A percentile compares a stretch with the other conserved stretches of the same genome.
Evolutionary conservation across 2,797 vertebrate genomes (phyloP).

Genomic region (Parambassis ranga): DNA sequence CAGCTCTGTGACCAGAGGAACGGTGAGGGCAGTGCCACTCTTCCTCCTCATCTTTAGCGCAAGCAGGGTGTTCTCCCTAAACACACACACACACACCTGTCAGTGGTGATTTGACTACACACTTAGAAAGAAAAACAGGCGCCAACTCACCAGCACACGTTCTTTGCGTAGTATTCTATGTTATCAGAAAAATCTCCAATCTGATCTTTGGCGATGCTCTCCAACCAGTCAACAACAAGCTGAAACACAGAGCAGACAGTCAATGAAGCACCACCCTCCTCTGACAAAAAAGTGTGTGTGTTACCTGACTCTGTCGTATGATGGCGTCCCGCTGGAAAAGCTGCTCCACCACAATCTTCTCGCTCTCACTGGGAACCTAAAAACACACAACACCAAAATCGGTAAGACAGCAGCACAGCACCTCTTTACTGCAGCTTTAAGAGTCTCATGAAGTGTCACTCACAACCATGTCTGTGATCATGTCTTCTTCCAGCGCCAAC

Average conservation of each 20-base stretch:
- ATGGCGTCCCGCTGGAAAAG: conserved; percentile 92
- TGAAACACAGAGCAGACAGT: conserved; percentile 52
- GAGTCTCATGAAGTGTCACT: no score
- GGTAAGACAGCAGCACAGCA: no score
- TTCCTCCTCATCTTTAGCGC: conserved; percentile 86
- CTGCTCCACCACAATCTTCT: conserved; percentile 89
- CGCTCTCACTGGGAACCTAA: conserved; percentile 86
- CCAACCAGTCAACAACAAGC: conserved; percentile 98
- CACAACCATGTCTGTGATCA: conserved; percentile 88
- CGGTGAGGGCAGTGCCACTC: conserved; percentile 76
- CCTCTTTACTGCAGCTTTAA: no score
- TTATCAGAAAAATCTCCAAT: conserved; percentile 96
- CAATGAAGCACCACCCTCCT: not conserved
- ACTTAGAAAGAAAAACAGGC: no score
- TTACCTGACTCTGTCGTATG: conserved; percentile 95
- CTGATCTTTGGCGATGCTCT: conserved; percentile 97
- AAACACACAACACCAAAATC: conserved; percentile 11
- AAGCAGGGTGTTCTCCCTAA: conserved; percentile 96
- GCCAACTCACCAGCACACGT: conserved; percentile 92
- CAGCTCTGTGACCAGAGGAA: conserved; percentile 93
- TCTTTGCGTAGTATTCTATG: conserved; percentile 97
- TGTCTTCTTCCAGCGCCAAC: conserved; percentile 89
- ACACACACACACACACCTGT: conserved; percentile 21
- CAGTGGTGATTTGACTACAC: not conserved
- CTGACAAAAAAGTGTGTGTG: not conserved